These are phyloP conservation scores for Lepidurus apus DNA, from an alignment of 1,140 invertebrate genomes.

Conservation along the genomic window DNA sequence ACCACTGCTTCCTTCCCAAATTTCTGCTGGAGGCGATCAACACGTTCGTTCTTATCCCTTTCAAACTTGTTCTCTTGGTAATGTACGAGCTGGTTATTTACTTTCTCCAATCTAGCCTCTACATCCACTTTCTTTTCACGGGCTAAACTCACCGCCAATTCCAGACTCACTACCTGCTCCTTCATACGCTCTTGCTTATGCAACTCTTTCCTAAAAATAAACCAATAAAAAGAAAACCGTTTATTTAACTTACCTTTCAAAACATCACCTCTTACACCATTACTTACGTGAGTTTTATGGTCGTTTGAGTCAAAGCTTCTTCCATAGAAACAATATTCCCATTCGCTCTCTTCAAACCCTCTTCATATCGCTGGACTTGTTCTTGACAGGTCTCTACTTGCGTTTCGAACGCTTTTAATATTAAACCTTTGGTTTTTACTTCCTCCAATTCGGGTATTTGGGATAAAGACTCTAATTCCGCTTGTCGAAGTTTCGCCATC, in stretches of 20 bases:
- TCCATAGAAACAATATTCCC: neutral
- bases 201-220: too few relatives aligned
- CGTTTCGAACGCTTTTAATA: neutral
- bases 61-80: neutral
- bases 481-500: neutral
- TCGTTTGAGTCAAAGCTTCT: neutral
- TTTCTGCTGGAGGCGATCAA: neutral
- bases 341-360: neutral
- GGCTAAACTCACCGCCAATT: too few relatives aligned
- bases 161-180: too few relatives aligned
- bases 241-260: too few relatives aligned
- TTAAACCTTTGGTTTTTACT: neutral
- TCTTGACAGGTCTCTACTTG: neutral
- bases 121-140: too few relatives aligned
- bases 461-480: neutral
- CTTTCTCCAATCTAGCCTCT: too few relatives aligned
- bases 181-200: too few relatives aligned
- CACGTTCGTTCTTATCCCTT: neutral
- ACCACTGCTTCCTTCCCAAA: constrained; percentile 2
- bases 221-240: too few relatives aligned
- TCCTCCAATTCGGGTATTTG: neutral
- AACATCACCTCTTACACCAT: too few relatives aligned
- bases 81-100: neutral
- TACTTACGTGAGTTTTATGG: too few relatives aligned
- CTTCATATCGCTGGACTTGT: neutral